Evolutionary conservation across 2,888 invertebrate species (phyloP).

Genomic region (Cremastinae sp.): DNA sequence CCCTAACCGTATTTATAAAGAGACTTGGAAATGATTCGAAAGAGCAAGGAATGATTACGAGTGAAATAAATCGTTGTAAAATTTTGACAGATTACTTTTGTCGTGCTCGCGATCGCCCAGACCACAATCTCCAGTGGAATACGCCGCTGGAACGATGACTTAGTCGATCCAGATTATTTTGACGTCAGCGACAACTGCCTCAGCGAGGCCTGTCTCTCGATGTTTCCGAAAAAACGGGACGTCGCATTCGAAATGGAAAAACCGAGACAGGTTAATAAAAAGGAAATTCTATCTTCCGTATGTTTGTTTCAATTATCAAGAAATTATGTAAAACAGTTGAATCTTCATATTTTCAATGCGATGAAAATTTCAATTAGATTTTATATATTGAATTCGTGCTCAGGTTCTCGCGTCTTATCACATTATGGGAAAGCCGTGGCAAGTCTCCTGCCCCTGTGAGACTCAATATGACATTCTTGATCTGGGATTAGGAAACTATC

Average conservation of each 20-base stretch:
- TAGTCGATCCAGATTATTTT: conserved; percentile 34
- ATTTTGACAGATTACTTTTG: conserved; percentile 42
- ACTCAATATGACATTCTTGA: conserved; percentile 67
- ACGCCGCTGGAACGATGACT: conserved; percentile 43
- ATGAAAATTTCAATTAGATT: neutral
- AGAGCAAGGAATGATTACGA: neutral
- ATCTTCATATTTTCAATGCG: too few species aligned
- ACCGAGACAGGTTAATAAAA: conserved; percentile 39
- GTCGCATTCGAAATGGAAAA: conserved; percentile 47
- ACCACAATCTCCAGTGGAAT: conserved; percentile 31
- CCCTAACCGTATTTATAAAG: too few species aligned
- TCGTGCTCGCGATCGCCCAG: conserved; percentile 30
- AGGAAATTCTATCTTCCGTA: neutral
- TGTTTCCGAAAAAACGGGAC: conserved; percentile 55
- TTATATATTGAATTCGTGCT: neutral
- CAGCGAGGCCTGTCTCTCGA: conserved; percentile 34
- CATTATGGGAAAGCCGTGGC: conserved; percentile 50
- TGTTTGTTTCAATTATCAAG: neutral
- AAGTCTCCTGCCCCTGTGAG: conserved; percentile 68
- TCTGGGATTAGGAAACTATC: conserved; percentile 70
- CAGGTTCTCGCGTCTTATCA: conserved; percentile 54
- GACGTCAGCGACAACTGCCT: conserved; percentile 49
- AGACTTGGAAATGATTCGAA: too few species aligned
- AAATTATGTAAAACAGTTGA: neutral
- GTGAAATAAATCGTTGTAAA: neutral